Conservation (phyloP, 2,888 invertebrate species). For the Eremobia ochroleuca region DNA sequence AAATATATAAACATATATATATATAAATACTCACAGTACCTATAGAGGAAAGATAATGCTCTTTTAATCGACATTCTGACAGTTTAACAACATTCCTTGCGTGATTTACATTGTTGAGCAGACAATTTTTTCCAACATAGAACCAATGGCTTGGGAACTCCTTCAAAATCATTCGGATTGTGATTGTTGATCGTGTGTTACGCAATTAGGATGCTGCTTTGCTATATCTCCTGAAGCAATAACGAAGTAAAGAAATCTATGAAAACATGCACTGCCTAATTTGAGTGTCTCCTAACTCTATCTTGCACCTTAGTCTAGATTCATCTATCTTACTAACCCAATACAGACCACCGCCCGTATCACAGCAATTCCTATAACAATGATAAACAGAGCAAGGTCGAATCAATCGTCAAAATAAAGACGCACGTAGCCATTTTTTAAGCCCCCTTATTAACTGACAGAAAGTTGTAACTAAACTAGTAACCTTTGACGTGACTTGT, state of each 20-base stretch:
- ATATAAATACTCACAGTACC: too few relatives aligned
- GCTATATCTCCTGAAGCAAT: background rate
- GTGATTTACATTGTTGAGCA: too few relatives aligned
- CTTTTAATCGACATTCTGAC: too few relatives aligned
- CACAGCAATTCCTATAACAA: conserved; percentile 46
- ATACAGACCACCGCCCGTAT: conserved; percentile 3
- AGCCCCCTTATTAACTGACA: conserved; percentile 45
- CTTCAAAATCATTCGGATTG: background rate
- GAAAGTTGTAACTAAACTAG: conserved; percentile 40
- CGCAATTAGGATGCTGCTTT: background rate
- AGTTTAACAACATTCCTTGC: too few relatives aligned
- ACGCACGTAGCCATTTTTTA: conserved; percentile 67
- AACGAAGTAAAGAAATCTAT: background rate
- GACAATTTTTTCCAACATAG: too few relatives aligned
- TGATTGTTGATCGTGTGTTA: too few relatives aligned
- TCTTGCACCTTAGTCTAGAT: conserved; percentile 1
- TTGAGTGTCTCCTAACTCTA: background rate
- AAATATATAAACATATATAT: too few relatives aligned
- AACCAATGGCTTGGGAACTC: background rate
- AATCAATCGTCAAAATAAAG: conserved; percentile 63
- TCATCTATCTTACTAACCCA: conserved; percentile 22
- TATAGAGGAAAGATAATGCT: too few relatives aligned
- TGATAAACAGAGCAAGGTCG: conserved; percentile 60
- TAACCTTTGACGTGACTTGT: conserved; percentile 67
- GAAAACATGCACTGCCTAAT: background rate